Conservation (phyloP, 2,888 invertebrate species). For the Ptilodon capucinus region DNA sequence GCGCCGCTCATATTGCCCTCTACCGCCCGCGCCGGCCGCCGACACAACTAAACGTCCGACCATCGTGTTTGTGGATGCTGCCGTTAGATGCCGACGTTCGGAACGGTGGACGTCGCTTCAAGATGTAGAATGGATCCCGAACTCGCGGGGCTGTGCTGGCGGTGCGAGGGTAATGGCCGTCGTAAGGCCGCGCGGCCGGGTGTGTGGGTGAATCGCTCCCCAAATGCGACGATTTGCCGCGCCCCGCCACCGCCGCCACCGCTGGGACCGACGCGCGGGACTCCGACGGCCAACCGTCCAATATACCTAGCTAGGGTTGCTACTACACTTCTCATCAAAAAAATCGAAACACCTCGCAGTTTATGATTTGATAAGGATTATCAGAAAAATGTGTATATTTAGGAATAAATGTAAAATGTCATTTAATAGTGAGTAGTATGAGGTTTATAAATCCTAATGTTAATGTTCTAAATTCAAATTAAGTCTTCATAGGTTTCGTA, state of each 20-base stretch:
- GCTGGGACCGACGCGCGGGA: background rate
- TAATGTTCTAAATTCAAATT: no score
- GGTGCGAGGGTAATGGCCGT: background rate
- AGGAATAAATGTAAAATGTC: no score
- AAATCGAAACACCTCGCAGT: background rate
- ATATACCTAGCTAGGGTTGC: background rate
- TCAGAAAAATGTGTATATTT: no score
- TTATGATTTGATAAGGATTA: no score
- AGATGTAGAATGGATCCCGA: background rate
- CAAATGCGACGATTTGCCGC: background rate
- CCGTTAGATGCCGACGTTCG: background rate
- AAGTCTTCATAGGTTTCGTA: no score
- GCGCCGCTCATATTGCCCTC: constrained; percentile 26
- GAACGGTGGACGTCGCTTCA: background rate
- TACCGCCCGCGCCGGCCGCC: constrained; percentile 1
- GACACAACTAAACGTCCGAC: background rate
- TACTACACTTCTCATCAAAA: background rate
- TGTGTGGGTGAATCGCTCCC: constrained; percentile 12
- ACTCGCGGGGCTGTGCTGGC: no score
- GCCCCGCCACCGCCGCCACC: background rate
- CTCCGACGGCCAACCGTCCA: constrained; percentile 7
- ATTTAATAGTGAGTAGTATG: no score
- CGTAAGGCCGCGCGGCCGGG: background rate
- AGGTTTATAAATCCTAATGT: no score
- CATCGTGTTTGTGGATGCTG: background rate